Percentiles rank a stretch among this genome's conserved stretches.
These are phyloP conservation scores for Andrena flavipes DNA, from an alignment of 2,888 invertebrate species.

Conservation along the genomic window DNA sequence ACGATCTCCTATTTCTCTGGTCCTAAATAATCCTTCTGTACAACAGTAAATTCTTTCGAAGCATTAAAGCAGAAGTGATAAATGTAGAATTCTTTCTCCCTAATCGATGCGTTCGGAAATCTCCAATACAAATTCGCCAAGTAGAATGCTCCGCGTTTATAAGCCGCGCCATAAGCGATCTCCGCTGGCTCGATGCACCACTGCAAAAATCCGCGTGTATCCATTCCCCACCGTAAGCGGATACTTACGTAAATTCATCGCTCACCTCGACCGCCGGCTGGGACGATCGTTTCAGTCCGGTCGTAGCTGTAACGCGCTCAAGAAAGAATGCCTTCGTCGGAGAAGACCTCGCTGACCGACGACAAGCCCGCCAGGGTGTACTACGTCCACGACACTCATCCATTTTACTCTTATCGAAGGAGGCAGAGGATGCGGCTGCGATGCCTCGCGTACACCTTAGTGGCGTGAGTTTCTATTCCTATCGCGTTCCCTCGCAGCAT, in stretches of 20 bases:
- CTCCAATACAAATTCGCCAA: background rate
- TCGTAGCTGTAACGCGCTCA: conserved; percentile 25
- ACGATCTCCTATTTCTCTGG: no score
- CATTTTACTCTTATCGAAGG: conserved; percentile 71
- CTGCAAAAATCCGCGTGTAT: conserved; percentile 31
- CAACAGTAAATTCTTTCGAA: no score
- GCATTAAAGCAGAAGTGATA: no score
- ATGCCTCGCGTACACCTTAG: conserved; percentile 66
- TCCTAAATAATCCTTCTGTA: no score
- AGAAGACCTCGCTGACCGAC: conserved; percentile 71
- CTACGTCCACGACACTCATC: conserved; percentile 68
- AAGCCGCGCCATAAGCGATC: background rate
- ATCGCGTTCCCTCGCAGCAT: background rate
- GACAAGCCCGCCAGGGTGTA: conserved; percentile 54
- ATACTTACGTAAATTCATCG: conserved; percentile 65
- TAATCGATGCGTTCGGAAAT: no score
- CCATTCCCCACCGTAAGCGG: conserved; percentile 56
- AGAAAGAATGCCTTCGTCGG: conserved; percentile 65
- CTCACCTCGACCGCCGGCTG: conserved; percentile 52
- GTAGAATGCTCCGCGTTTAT: background rate
- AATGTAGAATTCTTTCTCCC: no score
- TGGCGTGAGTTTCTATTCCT: conserved; percentile 68
- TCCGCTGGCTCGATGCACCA: background rate
- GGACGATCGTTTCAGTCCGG: conserved; percentile 49
- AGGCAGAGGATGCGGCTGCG: conserved; percentile 66